These are phyloP conservation scores for Galerucella calmariensis DNA, from an alignment of 2,888 invertebrate species.

Conservation along the genomic window DNA sequence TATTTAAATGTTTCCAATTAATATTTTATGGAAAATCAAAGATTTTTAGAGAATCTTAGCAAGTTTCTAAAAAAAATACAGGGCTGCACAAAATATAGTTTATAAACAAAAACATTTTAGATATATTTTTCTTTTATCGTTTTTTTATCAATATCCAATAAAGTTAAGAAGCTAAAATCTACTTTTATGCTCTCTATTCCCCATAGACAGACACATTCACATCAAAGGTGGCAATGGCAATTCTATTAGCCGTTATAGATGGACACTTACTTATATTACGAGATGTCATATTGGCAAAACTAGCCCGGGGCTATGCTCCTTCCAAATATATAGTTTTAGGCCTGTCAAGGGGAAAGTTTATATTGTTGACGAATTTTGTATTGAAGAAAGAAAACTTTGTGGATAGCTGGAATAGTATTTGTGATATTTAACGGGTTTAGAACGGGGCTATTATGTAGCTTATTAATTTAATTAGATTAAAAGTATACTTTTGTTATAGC, in stretches of 20 bases:
- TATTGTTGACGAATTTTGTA: neutral
- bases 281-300: constrained; percentile 64
- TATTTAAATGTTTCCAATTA: no score
- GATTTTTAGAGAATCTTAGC: no score
- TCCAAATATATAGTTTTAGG: constrained; percentile 12
- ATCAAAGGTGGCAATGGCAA: constrained; percentile 63
- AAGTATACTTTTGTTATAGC: no score
- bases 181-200: constrained; percentile 14
- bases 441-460: no score
- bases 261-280: constrained; percentile 65
- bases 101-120: neutral
- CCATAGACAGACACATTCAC: constrained; percentile 48
- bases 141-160: neutral
- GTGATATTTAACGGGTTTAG: no score
- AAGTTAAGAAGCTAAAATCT: constrained; percentile 1
- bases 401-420: no score
- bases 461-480: no score
- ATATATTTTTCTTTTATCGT: neutral
- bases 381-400: neutral
- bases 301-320: constrained; percentile 49
- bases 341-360: neutral
- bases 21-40: no score
- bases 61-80: neutral
- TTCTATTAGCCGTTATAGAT: constrained; percentile 60
- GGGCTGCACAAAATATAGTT: neutral